Evolutionary conservation across 1,140 invertebrate species (phyloP), one percentile per base, ranked within the genome.

Genomic region (Heliothis virescens): DNA sequence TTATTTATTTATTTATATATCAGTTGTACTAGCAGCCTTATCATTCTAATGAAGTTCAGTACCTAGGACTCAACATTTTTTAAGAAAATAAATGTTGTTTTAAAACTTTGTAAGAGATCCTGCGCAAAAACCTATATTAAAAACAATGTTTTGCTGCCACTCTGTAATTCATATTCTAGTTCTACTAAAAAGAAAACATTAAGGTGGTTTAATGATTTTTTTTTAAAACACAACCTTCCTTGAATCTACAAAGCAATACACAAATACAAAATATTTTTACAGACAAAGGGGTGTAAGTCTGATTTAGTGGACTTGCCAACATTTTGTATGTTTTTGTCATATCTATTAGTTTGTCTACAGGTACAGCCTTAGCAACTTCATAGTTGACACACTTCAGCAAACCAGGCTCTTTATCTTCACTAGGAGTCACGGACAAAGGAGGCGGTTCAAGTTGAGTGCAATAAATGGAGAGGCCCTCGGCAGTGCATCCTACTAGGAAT

Each of bases 221-320:
- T 13, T 62, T 62, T 34, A 34, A 13, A 53, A 53, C 52, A 34
- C 34, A 29, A 15, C 59, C 59, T 29, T 29, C 59, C 13, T 34
- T 29, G 26, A 62, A 15, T 15, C 59, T 62, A 62, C 59, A 62
- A 34, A 62, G 13, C 26, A 62, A n/a, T 3, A 62, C 3, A 62
- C 59, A 62, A 62, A 62, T 26, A 62, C 59, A 15, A 62, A 62
- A 62, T 62, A 62, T 62, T 34, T 62, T 62, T 34, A 26, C 26
- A 15, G 21, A 15, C 59, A 62, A 34, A 4, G 59, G 59, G 1
- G 26, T 26, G 29, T 62, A 62, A 62, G 13, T 15, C 59, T 62
- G 59, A 15, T 62, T 62, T 4, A 62, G 59, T 1, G 59, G 1
- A 62, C 26, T n/a, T 15, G 21, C 59, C 29, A 62, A 13, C 29